Evolutionary conservation across 2,888 invertebrate species (phyloP).

Genomic region (Pseudanteris insignis): DNA sequence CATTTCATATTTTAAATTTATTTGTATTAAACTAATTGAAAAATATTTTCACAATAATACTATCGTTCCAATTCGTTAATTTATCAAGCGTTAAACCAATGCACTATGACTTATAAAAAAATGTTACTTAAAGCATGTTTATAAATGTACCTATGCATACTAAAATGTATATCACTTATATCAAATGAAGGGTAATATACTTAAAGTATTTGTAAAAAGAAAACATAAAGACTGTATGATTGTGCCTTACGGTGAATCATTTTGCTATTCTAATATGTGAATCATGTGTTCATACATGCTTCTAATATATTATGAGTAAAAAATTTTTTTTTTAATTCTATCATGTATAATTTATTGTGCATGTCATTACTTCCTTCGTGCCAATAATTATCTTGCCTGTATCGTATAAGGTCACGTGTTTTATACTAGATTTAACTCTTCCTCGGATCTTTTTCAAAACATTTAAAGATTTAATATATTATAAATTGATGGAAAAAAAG

Average conservation of each 20-base stretch:
- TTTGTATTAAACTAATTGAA: too few relatives aligned
- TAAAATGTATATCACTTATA: background rate
- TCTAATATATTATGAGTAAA: constrained; percentile 18
- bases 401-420: constrained; percentile 28
- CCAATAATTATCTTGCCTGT: constrained; percentile 46
- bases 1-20: too few relatives aligned
- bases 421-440: constrained; percentile 9
- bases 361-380: constrained; percentile 41
- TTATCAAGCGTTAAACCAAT: too few relatives aligned
- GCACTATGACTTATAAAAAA: too few relatives aligned
- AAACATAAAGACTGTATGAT: constrained; percentile 35
- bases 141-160: too few relatives aligned
- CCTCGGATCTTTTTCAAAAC: too few relatives aligned
- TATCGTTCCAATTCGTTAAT: too few relatives aligned
- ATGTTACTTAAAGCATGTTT: too few relatives aligned
- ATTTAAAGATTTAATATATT: too few relatives aligned
- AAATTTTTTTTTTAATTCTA: constrained; percentile 9
- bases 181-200: background rate
- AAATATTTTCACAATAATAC: too few relatives aligned
- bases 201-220: constrained; percentile 23
- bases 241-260: constrained; percentile 29
- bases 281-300: constrained; percentile 12
- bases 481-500: too few relatives aligned
- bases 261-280: constrained; percentile 9
- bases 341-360: constrained; percentile 42